phyloP scores from a whole-genome alignment of 2,797 vertebrate species.

The Acrossocheilus wenchowensis region DNA sequence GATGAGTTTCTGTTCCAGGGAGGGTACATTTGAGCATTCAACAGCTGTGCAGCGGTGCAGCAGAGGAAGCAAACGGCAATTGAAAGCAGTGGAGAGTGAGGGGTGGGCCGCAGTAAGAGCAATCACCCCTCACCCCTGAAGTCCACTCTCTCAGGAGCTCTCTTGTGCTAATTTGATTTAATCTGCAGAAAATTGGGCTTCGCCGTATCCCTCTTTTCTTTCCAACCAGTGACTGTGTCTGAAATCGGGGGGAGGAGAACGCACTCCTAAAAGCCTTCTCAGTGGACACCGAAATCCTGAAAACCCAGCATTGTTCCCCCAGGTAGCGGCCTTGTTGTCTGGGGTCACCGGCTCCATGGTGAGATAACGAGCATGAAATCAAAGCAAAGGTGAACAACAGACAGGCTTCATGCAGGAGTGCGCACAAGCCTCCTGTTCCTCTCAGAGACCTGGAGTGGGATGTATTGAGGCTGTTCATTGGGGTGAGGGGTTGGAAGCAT shows the following conservation, averaged over 20 bases:
- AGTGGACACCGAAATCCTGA: slow-evolving; percentile 58
- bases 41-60: slow-evolving; percentile 70
- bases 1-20: slow-evolving; percentile 56
- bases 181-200: slow-evolving; percentile 73
- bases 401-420: slow-evolving; percentile 73
- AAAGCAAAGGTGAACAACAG: slow-evolving; percentile 73
- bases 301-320: slow-evolving; percentile 64
- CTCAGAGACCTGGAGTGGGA: slow-evolving; percentile 49
- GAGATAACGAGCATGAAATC: slow-evolving; percentile 75
- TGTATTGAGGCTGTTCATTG: slow-evolving; percentile 51
- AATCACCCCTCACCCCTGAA: slow-evolving; percentile 58
- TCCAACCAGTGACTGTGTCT: slow-evolving; percentile 57
- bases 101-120: slow-evolving; percentile 31
- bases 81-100: background rate
- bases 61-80: slow-evolving; percentile 56
- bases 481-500: slow-evolving; percentile 2
- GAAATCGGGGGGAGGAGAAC: slow-evolving; percentile 65
- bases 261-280: slow-evolving; percentile 44
- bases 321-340: slow-evolving; percentile 72
- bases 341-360: slow-evolving; percentile 56
- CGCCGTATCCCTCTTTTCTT: slow-evolving; percentile 61
- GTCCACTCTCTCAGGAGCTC: slow-evolving; percentile 65
- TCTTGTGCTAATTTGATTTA: slow-evolving; percentile 79
- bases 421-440: slow-evolving; percentile 70
- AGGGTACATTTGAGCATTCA: slow-evolving; percentile 63